Evolutionary conservation across 2,113 vertebrate species (phyloP).

Genomic region (Trogon melanurus): DNA sequence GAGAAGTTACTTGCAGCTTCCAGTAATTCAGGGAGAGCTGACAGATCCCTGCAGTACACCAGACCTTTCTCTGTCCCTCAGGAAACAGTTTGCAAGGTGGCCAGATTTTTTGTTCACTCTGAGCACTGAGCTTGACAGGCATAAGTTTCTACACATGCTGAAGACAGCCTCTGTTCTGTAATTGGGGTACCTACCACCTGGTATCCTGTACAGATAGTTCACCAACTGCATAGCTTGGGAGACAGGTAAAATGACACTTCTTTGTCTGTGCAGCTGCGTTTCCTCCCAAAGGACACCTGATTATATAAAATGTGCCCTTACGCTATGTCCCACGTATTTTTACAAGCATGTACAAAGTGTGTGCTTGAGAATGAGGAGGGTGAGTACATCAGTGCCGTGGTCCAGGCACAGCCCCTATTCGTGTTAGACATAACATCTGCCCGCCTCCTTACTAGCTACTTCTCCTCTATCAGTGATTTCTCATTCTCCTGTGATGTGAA

Average conservation of each 20-base stretch:
- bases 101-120: neutral
- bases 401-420: neutral
- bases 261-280: neutral
- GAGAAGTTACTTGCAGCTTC: neutral
- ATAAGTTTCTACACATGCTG: neutral
- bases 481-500: neutral
- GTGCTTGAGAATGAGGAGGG: neutral
- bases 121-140: neutral
- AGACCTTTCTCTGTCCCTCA: neutral
- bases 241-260: neutral
- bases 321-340: too few relatives aligned
- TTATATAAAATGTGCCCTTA: neutral
- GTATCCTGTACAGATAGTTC: neutral
- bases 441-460: neutral
- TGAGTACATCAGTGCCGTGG: neutral
- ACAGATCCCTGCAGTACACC: fast-evolving
- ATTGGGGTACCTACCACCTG: neutral
- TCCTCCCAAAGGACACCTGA: neutral
- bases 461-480: neutral
- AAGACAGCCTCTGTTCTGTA: neutral
- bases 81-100: neutral
- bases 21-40: neutral
- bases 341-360: neutral
- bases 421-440: neutral
- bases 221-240: neutral